Percentiles rank a stretch among this genome's conserved stretches.
Evolutionary conservation across 2,888 invertebrate genomes (phyloP).

Genomic region (Escarpia spicata): DNA sequence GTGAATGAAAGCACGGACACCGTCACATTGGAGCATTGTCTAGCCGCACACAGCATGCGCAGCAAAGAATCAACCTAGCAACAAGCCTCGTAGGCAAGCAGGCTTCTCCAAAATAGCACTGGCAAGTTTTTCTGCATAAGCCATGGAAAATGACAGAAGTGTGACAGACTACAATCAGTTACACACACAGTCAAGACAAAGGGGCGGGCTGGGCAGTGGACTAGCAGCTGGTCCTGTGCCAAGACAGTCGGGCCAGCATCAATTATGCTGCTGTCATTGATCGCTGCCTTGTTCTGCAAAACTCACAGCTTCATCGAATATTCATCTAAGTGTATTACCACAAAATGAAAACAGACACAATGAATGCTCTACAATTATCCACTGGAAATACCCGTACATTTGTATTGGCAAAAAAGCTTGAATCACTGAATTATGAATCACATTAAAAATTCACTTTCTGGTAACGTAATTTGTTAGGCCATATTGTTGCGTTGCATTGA

Average conservation of each 20-base stretch:
- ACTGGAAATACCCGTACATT: background rate
- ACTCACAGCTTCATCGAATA: conserved; percentile 1
- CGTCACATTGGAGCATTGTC: background rate
- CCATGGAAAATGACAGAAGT: background rate
- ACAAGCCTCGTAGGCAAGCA: background rate
- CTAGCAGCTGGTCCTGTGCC: background rate
- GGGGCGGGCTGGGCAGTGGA: background rate
- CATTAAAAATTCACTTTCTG: background rate
- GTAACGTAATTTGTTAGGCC: background rate
- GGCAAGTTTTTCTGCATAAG: no score
- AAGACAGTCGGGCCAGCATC: background rate
- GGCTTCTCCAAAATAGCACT: background rate
- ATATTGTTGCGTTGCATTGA: background rate
- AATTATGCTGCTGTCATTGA: conserved; percentile 10
- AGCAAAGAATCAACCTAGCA: conserved; percentile 3
- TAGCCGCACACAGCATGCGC: background rate
- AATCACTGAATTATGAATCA: background rate
- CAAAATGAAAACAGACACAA: background rate
- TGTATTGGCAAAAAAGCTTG: background rate
- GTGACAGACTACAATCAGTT: background rate
- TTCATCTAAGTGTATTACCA: background rate
- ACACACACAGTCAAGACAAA: background rate
- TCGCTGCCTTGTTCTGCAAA: background rate
- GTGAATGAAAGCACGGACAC: background rate
- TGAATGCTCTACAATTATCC: background rate